Evolutionary conservation across 2,888 invertebrate genomes (phyloP), one percentile per base, ranked within the genome.

Genomic region (Noctua janthina): DNA sequence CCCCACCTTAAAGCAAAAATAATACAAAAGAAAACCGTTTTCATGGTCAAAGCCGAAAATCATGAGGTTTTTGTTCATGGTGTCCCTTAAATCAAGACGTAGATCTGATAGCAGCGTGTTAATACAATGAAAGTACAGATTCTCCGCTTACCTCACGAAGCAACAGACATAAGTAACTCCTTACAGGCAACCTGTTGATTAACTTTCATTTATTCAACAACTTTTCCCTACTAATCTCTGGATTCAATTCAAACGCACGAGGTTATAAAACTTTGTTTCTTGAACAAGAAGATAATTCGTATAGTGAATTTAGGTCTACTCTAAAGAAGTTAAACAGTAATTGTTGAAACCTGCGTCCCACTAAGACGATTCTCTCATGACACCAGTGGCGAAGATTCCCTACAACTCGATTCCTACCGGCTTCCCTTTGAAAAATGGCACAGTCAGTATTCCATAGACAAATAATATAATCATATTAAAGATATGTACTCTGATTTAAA

Each of bases 121-220:
- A 35, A n/a, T 43, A 56, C 17, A 74, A 81, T 6, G 7, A 35
- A 69, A n/a, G 54, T 56, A 23, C 46, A 68, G 29, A 59, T 20
- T 39, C n/a, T 62, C 71, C 80, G 4, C 4, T 35, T 54, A 46
- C n/a, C 43, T 8, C 20, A 54, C 71, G n/a, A 7, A 11, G 62
- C 8, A n/a, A 20, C 54, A 62, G 51, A n/a, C 43, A 69, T 66
- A 68, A 67, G 11, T 51, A 51, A 74, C 54, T 69, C 64, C 70
- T 75, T 75, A 82, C 66, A 77, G 54, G 46, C 86, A 81, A 91
- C 90, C 85, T 92, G 89, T 91, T 91, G 89, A 89, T 90, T 79
- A 87, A 82, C 82, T 88, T 89, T 91, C 87, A 89, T 86, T 90
- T 90, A 88, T 91, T 89, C 84, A 91, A 76, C 74, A 79, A 62